Evolutionary conservation across 2,113 vertebrate species (phyloP).

Genomic region (Embiotoca jacksoni): DNA sequence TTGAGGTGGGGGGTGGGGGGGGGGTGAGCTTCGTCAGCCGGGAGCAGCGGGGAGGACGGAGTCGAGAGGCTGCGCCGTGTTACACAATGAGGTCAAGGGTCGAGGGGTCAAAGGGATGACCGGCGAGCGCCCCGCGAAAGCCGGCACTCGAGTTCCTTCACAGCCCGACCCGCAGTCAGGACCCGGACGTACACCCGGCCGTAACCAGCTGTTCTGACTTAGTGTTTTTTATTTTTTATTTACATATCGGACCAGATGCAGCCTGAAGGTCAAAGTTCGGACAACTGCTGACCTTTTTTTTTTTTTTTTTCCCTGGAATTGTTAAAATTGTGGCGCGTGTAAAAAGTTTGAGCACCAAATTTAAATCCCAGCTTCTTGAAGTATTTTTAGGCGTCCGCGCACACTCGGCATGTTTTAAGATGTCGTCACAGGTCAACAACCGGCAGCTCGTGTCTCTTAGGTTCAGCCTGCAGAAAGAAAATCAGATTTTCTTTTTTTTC

Average conservation of each 20-base stretch:
- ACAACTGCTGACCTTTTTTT: background rate
- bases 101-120: conserved; percentile 72
- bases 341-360: no score
- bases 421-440: background rate
- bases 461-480: no score
- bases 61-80: conserved; percentile 67
- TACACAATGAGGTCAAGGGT: conserved; percentile 75
- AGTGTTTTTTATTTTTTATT: background rate
- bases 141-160: conserved; percentile 64
- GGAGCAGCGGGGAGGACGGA: conserved; percentile 57
- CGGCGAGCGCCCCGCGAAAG: conserved; percentile 56
- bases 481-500: no score
- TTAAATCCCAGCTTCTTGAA: no score
- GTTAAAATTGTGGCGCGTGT: no score
- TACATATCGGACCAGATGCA: background rate
- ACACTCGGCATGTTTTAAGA: background rate
- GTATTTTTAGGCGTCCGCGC: background rate
- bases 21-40: conserved; percentile 28
- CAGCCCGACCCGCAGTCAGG: conserved; percentile 27
- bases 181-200: background rate
- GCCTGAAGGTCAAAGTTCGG: rapidly evolving
- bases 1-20: conserved; percentile 44
- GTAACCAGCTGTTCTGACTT: background rate
- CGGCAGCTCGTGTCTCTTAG: no score
- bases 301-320: no score